Conservation (phyloP, 2,113 vertebrate species). For the Phasianus colchicus region DNA sequence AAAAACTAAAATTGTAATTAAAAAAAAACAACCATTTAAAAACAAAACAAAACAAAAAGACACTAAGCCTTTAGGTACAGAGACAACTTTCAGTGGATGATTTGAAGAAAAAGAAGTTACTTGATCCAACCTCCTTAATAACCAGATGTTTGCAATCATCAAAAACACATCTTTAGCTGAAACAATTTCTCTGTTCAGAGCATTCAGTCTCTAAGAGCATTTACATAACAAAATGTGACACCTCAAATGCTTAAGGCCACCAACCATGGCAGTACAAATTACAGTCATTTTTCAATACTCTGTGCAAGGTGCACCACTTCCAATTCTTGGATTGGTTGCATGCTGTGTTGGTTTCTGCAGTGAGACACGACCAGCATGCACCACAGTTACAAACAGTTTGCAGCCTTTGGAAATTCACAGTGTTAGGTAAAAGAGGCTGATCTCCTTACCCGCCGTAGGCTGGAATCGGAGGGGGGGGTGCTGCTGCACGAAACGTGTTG, state of each 20-base stretch:
- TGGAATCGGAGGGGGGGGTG: conserved; percentile 93
- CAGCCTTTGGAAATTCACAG: background rate
- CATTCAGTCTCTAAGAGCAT: conserved; percentile 75
- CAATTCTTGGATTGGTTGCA: conserved; percentile 71
- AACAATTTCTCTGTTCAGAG: conserved; percentile 71
- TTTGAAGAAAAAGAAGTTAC: conserved; percentile 11
- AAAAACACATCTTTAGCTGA: conserved; percentile 72
- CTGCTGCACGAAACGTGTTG: conserved; percentile 93
- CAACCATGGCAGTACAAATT: conserved; percentile 84
- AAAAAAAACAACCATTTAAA: background rate
- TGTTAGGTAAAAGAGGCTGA: background rate
- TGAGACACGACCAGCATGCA: conserved; percentile 72
- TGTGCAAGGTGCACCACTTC: conserved; percentile 78
- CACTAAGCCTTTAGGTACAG: background rate
- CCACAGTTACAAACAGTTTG: background rate
- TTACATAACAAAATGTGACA: conserved; percentile 85
- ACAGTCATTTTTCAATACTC: conserved; percentile 83
- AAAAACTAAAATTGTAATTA: background rate
- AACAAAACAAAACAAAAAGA: background rate
- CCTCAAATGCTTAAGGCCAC: conserved; percentile 80
- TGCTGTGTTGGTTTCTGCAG: conserved; percentile 63
- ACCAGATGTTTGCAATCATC: conserved; percentile 80
- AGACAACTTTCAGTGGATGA: conserved; percentile 1
- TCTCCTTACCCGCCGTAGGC: conserved; percentile 93
- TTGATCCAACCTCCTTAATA: conserved; percentile 82